A percentile compares a stretch with the other conserved stretches of the same genome.
Conservation (phyloP, 1,140 invertebrate species). For the Oncopeltus fasciatus region DNA sequence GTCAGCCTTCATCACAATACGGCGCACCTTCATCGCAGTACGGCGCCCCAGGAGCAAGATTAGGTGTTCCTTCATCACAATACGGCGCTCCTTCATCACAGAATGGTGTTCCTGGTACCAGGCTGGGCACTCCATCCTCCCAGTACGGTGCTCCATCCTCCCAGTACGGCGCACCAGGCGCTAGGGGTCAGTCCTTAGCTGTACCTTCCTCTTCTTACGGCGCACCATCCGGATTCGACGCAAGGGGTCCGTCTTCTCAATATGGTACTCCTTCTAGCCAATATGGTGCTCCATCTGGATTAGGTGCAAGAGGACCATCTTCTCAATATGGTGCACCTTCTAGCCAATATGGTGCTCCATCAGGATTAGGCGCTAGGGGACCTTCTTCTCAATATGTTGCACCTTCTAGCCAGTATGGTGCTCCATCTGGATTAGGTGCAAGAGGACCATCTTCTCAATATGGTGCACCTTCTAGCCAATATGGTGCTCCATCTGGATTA, state of each 20-base stretch:
- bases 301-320: conserved; percentile 11
- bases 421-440: too few relatives aligned
- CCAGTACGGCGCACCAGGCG: conserved; percentile 11
- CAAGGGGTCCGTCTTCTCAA: conserved; percentile 4
- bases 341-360: conserved; percentile 5
- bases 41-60: conserved; percentile 6
- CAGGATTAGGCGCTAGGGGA: conserved; percentile 3
- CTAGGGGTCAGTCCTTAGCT: too few relatives aligned
- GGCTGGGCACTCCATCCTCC: background rate
- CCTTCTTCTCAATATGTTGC: background rate
- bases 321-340: conserved; percentile 13
- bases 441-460: too few relatives aligned
- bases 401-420: conserved; percentile 9
- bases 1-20: conserved; percentile 9
- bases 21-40: conserved; percentile 14
- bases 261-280: conserved; percentile 12
- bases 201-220: background rate
- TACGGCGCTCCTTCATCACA: conserved; percentile 6
- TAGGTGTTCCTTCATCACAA: background rate
- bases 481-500: too few relatives aligned
- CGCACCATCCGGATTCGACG: background rate
- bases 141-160: conserved; percentile 11
- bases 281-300: conserved; percentile 6
- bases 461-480: too few relatives aligned
- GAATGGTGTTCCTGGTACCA: conserved; percentile 6